Evolutionary conservation across 2,888 invertebrate species (phyloP).

Genomic region (Ceraclea dissimilis): DNA sequence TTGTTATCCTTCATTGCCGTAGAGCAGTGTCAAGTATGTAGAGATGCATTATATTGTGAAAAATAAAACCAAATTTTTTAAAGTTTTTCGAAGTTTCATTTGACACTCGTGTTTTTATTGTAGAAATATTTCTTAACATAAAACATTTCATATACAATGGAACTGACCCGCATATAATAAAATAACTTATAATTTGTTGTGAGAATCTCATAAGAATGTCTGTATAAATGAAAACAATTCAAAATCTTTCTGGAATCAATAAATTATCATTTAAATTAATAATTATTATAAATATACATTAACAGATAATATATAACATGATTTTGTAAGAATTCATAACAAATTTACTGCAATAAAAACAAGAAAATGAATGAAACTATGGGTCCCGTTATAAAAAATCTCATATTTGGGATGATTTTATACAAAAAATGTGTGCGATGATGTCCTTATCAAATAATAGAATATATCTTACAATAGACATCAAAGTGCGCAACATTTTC

Average conservation of each 20-base stretch:
- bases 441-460: conserved; percentile 14
- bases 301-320: conserved; percentile 31
- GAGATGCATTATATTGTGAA: conserved; percentile 7
- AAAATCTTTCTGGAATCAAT: conserved; percentile 24
- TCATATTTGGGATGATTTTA: conserved; percentile 19
- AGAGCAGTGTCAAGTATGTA: not conserved
- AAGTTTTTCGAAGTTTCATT: conserved; percentile 48
- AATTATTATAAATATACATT: conserved; percentile 42
- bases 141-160: conserved; percentile 18
- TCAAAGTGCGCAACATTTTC: not conserved
- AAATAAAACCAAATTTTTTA: conserved; percentile 19
- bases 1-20: not conserved
- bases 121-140: conserved; percentile 41
- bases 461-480: conserved; percentile 20
- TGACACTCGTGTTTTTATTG: conserved; percentile 53
- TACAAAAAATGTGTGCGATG: conserved; percentile 6
- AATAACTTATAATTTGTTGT: conserved; percentile 48
- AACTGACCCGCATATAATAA: conserved; percentile 20
- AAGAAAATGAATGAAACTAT: conserved; percentile 41
- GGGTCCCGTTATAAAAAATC: conserved; percentile 29
- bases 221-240: not conserved
- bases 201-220: conserved; percentile 33
- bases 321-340: conserved; percentile 28
- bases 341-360: conserved; percentile 32
- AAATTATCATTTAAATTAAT: conserved; percentile 32